A percentile compares a stretch with the other conserved stretches of the same genome.
Conservation (phyloP, 2,888 invertebrate genomes). For the Macaria notata region DNA sequence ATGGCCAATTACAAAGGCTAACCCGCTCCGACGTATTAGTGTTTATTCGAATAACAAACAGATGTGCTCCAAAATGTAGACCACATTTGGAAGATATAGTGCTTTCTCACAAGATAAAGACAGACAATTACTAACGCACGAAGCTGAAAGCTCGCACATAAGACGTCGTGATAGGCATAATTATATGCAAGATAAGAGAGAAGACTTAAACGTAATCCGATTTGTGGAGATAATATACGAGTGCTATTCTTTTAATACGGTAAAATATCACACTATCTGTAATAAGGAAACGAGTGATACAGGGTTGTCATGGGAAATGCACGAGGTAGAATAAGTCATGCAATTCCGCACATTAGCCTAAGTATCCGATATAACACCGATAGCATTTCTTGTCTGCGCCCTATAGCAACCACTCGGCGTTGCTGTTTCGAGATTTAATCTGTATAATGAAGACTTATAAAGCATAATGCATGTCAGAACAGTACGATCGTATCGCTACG, state of each 20-base stretch:
- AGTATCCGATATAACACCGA: constrained; percentile 5
- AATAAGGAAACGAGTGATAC: too few relatives aligned
- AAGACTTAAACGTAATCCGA: too few relatives aligned
- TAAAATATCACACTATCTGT: too few relatives aligned
- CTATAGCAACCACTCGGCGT: constrained; percentile 5
- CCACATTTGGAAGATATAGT: constrained; percentile 11
- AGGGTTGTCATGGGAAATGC: too few relatives aligned
- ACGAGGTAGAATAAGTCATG: too few relatives aligned
- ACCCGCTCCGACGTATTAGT: constrained; percentile 4
- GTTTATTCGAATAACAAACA: constrained; percentile 4
- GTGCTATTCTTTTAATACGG: too few relatives aligned
- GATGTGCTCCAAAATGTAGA: constrained; percentile 1
- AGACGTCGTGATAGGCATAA: neutral
- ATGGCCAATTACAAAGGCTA: constrained; percentile 22
- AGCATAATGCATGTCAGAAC: constrained; percentile 36
- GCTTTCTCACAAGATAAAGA: constrained; percentile 6
- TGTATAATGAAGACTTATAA: constrained; percentile 44
- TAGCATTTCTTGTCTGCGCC: constrained; percentile 3
- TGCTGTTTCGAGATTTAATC: constrained; percentile 18
- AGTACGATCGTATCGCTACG: constrained; percentile 41
- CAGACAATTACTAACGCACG: constrained; percentile 3
- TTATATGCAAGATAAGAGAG: neutral
- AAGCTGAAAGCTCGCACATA: neutral
- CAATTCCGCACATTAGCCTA: neutral
- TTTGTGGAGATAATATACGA: too few relatives aligned